Conservation (phyloP, 2,888 invertebrate species). For the Pheosia tremula region DNA sequence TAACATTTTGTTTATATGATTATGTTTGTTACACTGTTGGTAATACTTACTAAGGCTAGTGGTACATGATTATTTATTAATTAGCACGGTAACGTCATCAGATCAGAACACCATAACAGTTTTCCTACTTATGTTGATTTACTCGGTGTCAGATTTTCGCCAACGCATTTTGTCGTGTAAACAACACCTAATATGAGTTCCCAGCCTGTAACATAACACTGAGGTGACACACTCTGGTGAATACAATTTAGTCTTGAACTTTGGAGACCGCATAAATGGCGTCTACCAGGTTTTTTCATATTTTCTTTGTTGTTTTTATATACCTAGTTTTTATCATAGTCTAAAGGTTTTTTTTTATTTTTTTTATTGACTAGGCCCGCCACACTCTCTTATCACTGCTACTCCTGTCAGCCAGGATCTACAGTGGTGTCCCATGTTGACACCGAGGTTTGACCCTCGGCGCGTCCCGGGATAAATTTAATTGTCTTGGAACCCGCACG, state of each 20-base stretch:
- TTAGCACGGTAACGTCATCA: not conserved
- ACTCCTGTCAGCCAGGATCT: no score
- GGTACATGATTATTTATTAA: not conserved
- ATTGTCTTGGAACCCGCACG: no score
- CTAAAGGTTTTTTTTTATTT: no score
- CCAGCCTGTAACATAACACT: constrained; percentile 57
- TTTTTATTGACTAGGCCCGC: no score
- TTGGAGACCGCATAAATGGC: constrained; percentile 27
- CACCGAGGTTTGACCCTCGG: no score
- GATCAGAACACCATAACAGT: no score
- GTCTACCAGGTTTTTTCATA: not conserved
- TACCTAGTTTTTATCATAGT: no score
- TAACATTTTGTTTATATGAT: no score
- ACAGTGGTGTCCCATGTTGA: no score
- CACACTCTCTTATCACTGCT: no score
- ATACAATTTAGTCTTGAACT: constrained; percentile 40
- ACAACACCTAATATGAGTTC: constrained; percentile 41
- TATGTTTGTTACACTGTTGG: no score
- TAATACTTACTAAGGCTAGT: not conserved
- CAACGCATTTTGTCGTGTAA: constrained; percentile 28
- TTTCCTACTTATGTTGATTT: not conserved
- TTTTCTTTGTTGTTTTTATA: constrained; percentile 25
- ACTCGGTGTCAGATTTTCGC: constrained; percentile 29
- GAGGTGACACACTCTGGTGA: constrained; percentile 50
- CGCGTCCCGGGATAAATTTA: no score